Evolutionary conservation across 2,888 invertebrate species (phyloP), one percentile per base, ranked within the genome.

Genomic region (Acleris holmiana): DNA sequence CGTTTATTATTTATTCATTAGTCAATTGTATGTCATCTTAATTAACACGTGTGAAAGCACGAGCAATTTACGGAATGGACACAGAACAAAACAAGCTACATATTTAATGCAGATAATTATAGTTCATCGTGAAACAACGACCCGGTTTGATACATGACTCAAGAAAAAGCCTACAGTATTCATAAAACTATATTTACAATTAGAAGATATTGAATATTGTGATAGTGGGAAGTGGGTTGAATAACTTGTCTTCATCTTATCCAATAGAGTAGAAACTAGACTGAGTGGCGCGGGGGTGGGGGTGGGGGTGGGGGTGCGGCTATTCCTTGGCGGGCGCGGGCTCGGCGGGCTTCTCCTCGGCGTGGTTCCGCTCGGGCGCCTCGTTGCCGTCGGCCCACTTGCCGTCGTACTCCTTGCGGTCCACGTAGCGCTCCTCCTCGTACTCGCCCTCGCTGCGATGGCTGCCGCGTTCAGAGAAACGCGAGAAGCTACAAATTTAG

Each of bases 381-480:
- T 93, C 93, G 65, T 93, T 93, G 40, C 94, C 94, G 63, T 94
- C 94, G 0, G 94, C 94, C 94, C 95, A 94, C 78, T 94, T 95
- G 4, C 95, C 94, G 72, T 94, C 95, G 74, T 94, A 95, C 70
- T 94, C 93, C 80, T 94, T 94, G 58, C 94, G 87, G 80, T 94
- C 94, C 66, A 94, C 94, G 79, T 91, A 94, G 72, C 93, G 85
- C 69, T 91, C 91, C 73, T 93, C 93, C 77, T 93, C 93, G 69
- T 93, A 93, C 71, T 93, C 91, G 47, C 93, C 91, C 68, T 93
- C 93, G 72, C 93, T 93, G 76, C 93, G 91, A 74, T 91, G 92
- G 71, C 89, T 89, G 73, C 73, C 80, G 68, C 92, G 89, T 73
- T 88, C 92, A 35, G 91, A 91, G 74, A 86, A 93, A 71, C 91